Base-by-base conservation (phyloP, 2,797 vertebrate genomes). In the Limosa lapponica region DNA sequence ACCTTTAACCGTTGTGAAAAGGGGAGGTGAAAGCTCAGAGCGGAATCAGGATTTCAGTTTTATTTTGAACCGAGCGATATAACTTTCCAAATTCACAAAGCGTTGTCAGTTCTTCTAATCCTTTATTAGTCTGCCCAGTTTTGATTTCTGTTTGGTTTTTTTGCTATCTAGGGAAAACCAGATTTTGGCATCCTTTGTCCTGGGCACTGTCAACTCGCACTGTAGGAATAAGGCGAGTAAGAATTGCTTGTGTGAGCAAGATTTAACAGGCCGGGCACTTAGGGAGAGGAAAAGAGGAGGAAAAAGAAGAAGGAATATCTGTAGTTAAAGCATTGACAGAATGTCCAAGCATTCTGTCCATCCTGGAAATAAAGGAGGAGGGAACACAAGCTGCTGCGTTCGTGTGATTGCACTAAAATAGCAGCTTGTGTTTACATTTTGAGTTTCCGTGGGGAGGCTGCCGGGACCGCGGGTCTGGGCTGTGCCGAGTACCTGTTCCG, bases 71-170 rank as follows among this genome's bases (percentile, higher is more conserved):
- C 6, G 2, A 89, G 30, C 64, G 43, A 73, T 13, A 32, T 44
- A 79, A 75, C 55, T 90, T 94, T 90, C 92, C 49, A 77, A 66
- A 93, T 95, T 82, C 62, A 64, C 32, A 85, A 81, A 87, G 49
- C 46, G 39, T 13, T 51, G 52, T 75, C 72, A 92, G 41, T 9
- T 72, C 66, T 67, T 57, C 30, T 55, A 87, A 69, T 44, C 37
- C 55, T 84, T 90, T 71, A 78, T 91, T 75, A 85, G 54, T 44
- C 61, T 84, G 62, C 75, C 64, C 81, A 49, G 37, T 6, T 94
- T 88, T 92, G 75, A 88, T 90, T 95, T 87, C 83, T 90, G 32
- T 93, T 94, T 92, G 73, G 73, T 89, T n/a, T 93, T 92, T 90
- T 93, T 82, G 24, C 66, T 51, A 10, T 48, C 64, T 59, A 37